Percentiles rank a stretch among this genome's conserved stretches.
These are phyloP conservation scores for Amphiprion clarkii DNA, from an alignment of 2,797 vertebrate genomes.

Conservation along the genomic window DNA sequence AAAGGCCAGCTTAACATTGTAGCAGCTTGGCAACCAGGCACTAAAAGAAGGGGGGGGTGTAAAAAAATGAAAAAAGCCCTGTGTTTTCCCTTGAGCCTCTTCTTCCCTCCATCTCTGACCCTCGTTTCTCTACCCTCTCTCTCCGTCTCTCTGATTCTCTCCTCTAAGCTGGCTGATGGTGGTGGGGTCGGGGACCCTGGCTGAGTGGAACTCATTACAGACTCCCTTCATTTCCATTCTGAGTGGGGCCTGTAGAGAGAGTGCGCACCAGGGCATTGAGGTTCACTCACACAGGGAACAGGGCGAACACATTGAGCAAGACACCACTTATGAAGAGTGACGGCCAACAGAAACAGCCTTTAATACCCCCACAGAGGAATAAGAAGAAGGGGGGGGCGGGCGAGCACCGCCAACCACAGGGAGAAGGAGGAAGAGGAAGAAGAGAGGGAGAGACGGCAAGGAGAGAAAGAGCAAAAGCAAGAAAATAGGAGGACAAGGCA, in stretches of 20 bases:
- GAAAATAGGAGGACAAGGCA: conserved; percentile 69
- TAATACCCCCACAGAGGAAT: conserved; percentile 82
- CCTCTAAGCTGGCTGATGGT: conserved; percentile 82
- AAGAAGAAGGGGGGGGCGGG: conserved; percentile 24
- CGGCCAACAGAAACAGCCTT: conserved; percentile 84
- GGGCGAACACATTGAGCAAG: conserved; percentile 82
- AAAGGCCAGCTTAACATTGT: conserved; percentile 86
- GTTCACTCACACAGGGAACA: conserved; percentile 77
- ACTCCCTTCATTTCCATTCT: conserved; percentile 88
- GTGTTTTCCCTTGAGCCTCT: conserved; percentile 81
- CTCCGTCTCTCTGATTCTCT: conserved; percentile 81
- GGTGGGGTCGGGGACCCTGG: conserved; percentile 81
- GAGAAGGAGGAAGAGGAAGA: conserved; percentile 35
- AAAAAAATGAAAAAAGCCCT: conserved; percentile 55
- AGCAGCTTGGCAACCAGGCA: conserved; percentile 82
- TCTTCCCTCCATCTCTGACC: conserved; percentile 82
- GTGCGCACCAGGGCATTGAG: conserved; percentile 75
- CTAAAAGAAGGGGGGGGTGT: conserved; percentile 67
- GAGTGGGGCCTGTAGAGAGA: conserved; percentile 82
- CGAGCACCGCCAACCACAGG: conserved; percentile 48
- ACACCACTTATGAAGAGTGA: conserved; percentile 86
- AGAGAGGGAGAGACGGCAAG: conserved; percentile 44
- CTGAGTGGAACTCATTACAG: conserved; percentile 87
- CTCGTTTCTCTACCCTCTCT: conserved; percentile 73
- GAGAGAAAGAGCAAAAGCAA: conserved; percentile 61